These are phyloP conservation scores for Lerista edwardsae DNA, from an alignment of 2,797 vertebrate species.

Conservation along the genomic window DNA sequence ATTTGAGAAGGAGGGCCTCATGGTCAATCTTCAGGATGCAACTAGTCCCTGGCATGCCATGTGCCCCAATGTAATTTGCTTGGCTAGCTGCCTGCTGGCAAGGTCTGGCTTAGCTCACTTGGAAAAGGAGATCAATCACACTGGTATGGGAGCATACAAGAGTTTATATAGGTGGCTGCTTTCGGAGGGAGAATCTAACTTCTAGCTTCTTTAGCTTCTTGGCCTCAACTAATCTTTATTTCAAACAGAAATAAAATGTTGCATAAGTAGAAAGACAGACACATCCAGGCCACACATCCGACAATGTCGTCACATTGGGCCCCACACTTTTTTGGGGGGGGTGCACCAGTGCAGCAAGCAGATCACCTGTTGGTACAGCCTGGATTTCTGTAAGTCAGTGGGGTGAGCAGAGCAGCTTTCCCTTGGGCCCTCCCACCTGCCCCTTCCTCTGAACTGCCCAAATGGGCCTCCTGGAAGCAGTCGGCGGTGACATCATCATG, in stretches of 20 bases:
- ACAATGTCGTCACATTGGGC: too few species aligned
- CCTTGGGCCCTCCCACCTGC: too few species aligned
- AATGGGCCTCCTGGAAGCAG: too few species aligned
- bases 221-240: not conserved
- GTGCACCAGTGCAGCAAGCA: too few species aligned
- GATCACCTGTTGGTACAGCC: too few species aligned
- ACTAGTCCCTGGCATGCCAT: not conserved
- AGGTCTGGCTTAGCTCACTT: accelerated
- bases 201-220: not conserved
- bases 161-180: not conserved
- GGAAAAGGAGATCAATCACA: not conserved
- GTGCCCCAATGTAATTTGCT: accelerated
- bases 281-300: not conserved
- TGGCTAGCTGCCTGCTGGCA: not conserved
- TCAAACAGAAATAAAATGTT: not conserved
- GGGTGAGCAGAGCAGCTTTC: too few species aligned
- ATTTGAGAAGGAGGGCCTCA: not conserved
- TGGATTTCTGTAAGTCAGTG: too few species aligned
- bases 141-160: accelerated
- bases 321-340: too few species aligned
- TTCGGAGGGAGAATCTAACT: not conserved
- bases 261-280: not conserved
- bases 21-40: not conserved
- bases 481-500: too few species aligned
- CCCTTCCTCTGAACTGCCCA: too few species aligned